Conservation (phyloP, 2,113 vertebrate genomes). For the Salminus brasiliensis region DNA sequence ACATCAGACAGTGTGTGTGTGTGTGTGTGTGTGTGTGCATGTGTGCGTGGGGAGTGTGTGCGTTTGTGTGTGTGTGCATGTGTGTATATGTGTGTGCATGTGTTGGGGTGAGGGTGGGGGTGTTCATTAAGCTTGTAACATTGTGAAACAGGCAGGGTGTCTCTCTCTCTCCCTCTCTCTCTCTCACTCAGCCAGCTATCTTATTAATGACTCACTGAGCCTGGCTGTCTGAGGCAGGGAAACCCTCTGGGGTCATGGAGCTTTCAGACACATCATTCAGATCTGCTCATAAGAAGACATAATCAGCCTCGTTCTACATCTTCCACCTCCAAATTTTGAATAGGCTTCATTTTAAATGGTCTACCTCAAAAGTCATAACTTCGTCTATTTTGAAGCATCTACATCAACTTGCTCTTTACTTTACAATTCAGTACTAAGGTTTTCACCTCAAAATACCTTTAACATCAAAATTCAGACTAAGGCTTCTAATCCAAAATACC, state of each 20-base stretch:
- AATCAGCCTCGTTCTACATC: constrained; percentile 28
- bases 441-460: too few relatives aligned
- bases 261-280: constrained; percentile 52
- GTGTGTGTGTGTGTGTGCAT: constrained; percentile 26
- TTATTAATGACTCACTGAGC: constrained; percentile 53
- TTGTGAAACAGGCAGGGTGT: constrained; percentile 48
- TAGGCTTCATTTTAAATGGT: not conserved
- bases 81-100: constrained; percentile 29
- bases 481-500: not conserved
- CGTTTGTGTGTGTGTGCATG: constrained; percentile 18
- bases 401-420: too few relatives aligned
- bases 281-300: constrained; percentile 34
- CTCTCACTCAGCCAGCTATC: constrained; percentile 40
- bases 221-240: constrained; percentile 44
- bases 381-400: not conserved
- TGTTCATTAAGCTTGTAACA: constrained; percentile 56
- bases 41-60: not conserved
- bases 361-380: not conserved
- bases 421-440: too few relatives aligned
- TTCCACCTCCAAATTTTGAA: not conserved
- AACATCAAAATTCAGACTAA: not conserved
- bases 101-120: constrained; percentile 32
- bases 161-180: constrained; percentile 36
- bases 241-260: constrained; percentile 55
- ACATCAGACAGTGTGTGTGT: constrained; percentile 43